Percentiles rank a stretch among this genome's conserved stretches.
Evolutionary conservation across 2,888 invertebrate species (phyloP).

Genomic region (Eupithecia tripunctaria): DNA sequence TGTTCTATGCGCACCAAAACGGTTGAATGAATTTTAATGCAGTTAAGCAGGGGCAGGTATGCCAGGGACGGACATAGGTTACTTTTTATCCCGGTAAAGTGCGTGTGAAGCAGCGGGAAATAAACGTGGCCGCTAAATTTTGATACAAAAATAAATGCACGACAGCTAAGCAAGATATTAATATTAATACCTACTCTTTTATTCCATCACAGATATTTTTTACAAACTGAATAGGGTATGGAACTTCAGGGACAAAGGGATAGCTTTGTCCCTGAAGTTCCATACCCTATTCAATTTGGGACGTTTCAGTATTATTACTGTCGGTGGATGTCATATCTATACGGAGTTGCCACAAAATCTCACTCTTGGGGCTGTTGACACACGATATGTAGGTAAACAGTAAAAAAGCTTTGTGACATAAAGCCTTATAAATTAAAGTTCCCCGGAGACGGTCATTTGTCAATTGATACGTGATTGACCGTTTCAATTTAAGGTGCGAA

Average conservation of each 20-base stretch:
- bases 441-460: no score
- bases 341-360: slow-evolving; percentile 49
- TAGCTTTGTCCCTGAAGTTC: slow-evolving; percentile 39
- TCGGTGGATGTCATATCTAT: slow-evolving; percentile 46
- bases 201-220: slow-evolving; percentile 48
- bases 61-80: no score
- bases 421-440: not conserved
- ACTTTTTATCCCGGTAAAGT: no score
- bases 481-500: no score
- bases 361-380: slow-evolving; percentile 47
- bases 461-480: no score
- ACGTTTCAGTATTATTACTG: slow-evolving; percentile 43
- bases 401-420: not conserved
- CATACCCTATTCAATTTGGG: slow-evolving; percentile 44
- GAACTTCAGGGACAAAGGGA: no score
- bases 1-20: no score
- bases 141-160: not conserved
- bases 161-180: not conserved
- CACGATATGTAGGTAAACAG: slow-evolving; percentile 34
- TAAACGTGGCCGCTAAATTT: not conserved
- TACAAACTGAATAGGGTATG: no score
- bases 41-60: no score
- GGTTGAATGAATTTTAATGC: no score
- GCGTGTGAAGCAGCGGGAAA: no score
- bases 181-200: not conserved